Evolutionary conservation across 1,140 invertebrate species (phyloP).

Genomic region (Zeugodacus cucurbitae): DNA sequence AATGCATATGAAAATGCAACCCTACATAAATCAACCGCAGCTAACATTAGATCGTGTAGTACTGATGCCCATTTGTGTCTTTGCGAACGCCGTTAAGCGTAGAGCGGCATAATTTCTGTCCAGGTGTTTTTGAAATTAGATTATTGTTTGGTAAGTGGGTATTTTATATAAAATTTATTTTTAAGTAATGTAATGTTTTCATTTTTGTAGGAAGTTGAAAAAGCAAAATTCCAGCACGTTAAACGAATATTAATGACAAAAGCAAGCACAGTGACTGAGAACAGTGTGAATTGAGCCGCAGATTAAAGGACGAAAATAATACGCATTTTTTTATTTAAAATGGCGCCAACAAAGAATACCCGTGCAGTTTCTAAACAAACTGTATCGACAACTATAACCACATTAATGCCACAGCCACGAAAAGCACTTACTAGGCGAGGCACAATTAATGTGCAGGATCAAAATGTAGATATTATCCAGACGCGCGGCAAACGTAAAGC

Average conservation of each 20-base stretch:
- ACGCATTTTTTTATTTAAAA: slow-evolving; percentile 50
- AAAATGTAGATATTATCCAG: slow-evolving; percentile 56
- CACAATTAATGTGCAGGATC: slow-evolving; percentile 55
- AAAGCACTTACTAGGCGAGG: slow-evolving; percentile 66
- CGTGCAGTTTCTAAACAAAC: slow-evolving; percentile 49
- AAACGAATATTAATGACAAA: background rate
- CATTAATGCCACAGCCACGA: slow-evolving; percentile 50
- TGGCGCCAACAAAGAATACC: slow-evolving; percentile 62
- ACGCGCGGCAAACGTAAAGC: slow-evolving; percentile 64
- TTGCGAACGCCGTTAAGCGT: slow-evolving; percentile 29
- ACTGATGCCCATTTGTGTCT: slow-evolving; percentile 16
- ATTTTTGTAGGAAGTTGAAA: background rate
- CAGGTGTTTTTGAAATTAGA: slow-evolving; percentile 35
- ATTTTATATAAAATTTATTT: background rate
- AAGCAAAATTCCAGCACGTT: background rate
- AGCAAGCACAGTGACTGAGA: background rate
- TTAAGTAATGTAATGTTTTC: background rate
- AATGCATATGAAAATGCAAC: background rate
- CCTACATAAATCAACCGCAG: background rate
- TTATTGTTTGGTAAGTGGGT: slow-evolving; percentile 15
- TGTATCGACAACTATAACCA: slow-evolving; percentile 45
- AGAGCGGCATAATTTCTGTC: slow-evolving; percentile 41
- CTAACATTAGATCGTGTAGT: background rate
- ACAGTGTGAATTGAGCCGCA: background rate
- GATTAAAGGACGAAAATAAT: background rate